phyloP scores from a whole-genome alignment of 2,888 invertebrate species.

The Lepidonotus clava region DNA sequence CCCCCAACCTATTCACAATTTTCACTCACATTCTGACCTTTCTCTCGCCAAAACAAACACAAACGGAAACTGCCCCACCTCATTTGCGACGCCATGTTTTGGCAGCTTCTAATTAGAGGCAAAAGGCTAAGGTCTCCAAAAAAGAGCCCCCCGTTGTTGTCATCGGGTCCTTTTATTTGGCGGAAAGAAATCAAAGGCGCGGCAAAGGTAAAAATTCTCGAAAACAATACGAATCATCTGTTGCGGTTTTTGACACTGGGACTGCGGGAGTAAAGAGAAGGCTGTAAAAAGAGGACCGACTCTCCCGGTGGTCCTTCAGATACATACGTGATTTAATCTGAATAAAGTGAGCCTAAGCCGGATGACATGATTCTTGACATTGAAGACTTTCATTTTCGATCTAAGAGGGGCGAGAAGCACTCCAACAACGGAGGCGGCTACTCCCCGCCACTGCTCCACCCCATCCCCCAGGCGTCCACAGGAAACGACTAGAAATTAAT shows the following conservation, averaged over 20 bases:
- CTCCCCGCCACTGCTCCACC: background rate
- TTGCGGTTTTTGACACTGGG: background rate
- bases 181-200: conserved; percentile 38
- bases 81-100: conserved; percentile 47
- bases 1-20: conserved; percentile 14
- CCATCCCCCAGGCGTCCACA: background rate
- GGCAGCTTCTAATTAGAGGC: conserved; percentile 30
- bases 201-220: conserved; percentile 35
- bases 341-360: background rate
- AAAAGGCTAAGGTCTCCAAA: conserved; percentile 32
- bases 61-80: conserved; percentile 39
- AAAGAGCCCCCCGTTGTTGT: background rate
- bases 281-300: background rate
- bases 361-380: background rate
- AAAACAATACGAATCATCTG: conserved; percentile 44
- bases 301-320: background rate
- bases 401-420: too few relatives aligned
- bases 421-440: too few relatives aligned
- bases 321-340: background rate
- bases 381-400: too few relatives aligned
- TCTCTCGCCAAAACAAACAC: conserved; percentile 47
- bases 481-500: conserved; percentile 49
- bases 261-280: background rate
- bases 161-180: background rate
- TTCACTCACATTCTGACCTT: conserved; percentile 42